phyloP scores from a whole-genome alignment of 2,888 invertebrate species.

The Drosophila ezoana region DNA sequence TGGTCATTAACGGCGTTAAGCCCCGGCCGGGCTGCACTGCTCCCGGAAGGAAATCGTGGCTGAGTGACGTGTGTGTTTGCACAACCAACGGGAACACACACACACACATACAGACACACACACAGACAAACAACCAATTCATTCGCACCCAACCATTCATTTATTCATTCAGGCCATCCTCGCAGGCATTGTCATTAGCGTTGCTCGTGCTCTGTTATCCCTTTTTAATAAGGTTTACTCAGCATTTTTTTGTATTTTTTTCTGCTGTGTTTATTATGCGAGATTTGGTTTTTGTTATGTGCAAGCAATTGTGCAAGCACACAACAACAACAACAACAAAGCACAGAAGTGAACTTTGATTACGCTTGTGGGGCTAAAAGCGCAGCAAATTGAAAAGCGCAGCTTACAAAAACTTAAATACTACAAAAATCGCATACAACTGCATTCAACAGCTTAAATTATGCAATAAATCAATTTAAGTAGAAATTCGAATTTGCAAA shows the following conservation, averaged over 20 bases:
- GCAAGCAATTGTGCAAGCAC: slow-evolving; percentile 58
- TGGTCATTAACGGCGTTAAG: slow-evolving; percentile 79
- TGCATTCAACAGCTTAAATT: slow-evolving; percentile 1
- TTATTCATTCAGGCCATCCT: slow-evolving; percentile 37
- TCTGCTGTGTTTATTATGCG: slow-evolving; percentile 65
- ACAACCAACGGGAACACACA: slow-evolving; percentile 38
- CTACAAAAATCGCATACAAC: background rate
- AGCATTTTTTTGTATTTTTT: slow-evolving; percentile 67
- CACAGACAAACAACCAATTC: slow-evolving; percentile 8
- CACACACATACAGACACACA: slow-evolving; percentile 21
- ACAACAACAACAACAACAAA: slow-evolving; percentile 18
- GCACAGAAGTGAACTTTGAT: slow-evolving; percentile 40
- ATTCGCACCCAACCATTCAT: slow-evolving; percentile 31
- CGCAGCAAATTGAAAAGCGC: slow-evolving; percentile 3
- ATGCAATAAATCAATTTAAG: background rate
- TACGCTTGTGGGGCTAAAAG: slow-evolving; percentile 25
- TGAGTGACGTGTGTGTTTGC: slow-evolving; percentile 79
- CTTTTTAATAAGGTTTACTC: slow-evolving; percentile 81
- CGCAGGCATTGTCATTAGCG: slow-evolving; percentile 74
- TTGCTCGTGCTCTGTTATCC: slow-evolving; percentile 73
- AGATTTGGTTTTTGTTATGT: slow-evolving; percentile 66
- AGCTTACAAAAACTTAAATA: background rate
- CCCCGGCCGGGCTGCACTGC: slow-evolving; percentile 28
- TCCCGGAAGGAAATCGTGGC: slow-evolving; percentile 77
- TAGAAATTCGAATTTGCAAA: slow-evolving; percentile 6